Conservation (phyloP, 2,888 invertebrate species). For the Acleris holmiana region DNA sequence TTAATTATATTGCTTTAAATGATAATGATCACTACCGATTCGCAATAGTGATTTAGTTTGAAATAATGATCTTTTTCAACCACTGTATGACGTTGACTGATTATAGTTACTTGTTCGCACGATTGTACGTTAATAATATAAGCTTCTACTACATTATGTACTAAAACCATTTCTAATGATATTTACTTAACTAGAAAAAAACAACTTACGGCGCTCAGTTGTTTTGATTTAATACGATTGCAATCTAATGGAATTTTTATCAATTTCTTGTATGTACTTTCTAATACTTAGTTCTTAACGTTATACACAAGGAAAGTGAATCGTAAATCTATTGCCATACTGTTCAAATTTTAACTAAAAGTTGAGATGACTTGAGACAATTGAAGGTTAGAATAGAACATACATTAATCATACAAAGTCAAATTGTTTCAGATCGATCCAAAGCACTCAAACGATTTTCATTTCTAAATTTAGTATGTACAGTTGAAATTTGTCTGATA, state of each 20-base stretch:
- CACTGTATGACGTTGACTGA: constrained; percentile 56
- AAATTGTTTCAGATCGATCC: constrained; percentile 73
- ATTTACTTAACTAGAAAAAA: constrained; percentile 5
- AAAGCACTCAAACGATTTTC: constrained; percentile 42
- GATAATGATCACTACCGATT: constrained; percentile 14
- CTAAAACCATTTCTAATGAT: constrained; percentile 15
- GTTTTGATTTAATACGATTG: constrained; percentile 53
- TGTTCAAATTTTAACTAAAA: constrained; percentile 44
- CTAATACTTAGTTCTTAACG: constrained; percentile 52
- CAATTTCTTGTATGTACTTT: constrained; percentile 69
- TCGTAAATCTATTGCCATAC: constrained; percentile 39
- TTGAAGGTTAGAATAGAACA: constrained; percentile 59
- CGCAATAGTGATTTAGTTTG: constrained; percentile 21
- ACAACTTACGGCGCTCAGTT: not conserved
- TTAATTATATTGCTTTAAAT: constrained; percentile 11
- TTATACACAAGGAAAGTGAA: constrained; percentile 25
- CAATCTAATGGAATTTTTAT: constrained; percentile 71
- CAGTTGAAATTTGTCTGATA: constrained; percentile 46
- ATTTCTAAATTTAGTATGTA: constrained; percentile 44
- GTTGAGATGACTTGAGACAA: constrained; percentile 45
- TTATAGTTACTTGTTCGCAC: constrained; percentile 49
- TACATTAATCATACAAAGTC: constrained; percentile 80
- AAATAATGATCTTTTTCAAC: constrained; percentile 38
- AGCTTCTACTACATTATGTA: constrained; percentile 8
- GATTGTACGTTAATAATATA: constrained; percentile 37